Evolutionary conservation across 2,888 invertebrate species (phyloP), one percentile per base, ranked within the genome.

Genomic region (Drosophila barbarae): DNA sequence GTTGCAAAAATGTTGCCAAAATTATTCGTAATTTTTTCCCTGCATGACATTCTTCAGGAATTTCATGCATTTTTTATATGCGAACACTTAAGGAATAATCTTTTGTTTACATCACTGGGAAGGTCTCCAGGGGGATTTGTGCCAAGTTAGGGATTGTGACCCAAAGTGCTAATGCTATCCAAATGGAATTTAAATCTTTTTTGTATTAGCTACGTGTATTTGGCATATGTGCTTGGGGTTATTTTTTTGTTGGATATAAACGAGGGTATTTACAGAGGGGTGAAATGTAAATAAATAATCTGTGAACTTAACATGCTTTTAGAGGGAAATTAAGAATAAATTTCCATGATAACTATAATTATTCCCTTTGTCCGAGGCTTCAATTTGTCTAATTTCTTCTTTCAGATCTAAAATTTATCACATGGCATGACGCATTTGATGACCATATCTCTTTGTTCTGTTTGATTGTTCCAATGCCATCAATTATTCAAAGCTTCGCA

Each of bases 151-250:
- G 55, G 54, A 65, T 53, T 74, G 85, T 72, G 84, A 83, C 77
- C 74, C 65, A 36, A 85, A 69, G 85, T 84, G 77, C 78, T 84
- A 85, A 84, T 77, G 81, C 78, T 50, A 41, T 49, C 68, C 66
- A 78, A 85, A 79, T 79, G 84, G 86, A 85, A 79, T 79, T 79
- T 79, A 79, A 79, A 79, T 79, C 86, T 73, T 75, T 85, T 85
- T 79, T 69, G 86, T 78, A 85, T 79, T 77, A 63, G 63, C 58
- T 77, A 51, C 69, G 57, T 78, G 73, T 47, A 51, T 51, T 49
- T 38, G 61, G 59, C 80, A 76, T 79, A 67, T 85, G 77, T 61
- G 77, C 23, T n/a, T 59, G 39, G 34, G 32, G 39, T 18, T 32
- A 32, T 13, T 26, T 44, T 44, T 13, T 38, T 8, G 9, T 46